Evolutionary conservation across 2,797 vertebrate species (phyloP).

Genomic region (Sebastes steindachneri): DNA sequence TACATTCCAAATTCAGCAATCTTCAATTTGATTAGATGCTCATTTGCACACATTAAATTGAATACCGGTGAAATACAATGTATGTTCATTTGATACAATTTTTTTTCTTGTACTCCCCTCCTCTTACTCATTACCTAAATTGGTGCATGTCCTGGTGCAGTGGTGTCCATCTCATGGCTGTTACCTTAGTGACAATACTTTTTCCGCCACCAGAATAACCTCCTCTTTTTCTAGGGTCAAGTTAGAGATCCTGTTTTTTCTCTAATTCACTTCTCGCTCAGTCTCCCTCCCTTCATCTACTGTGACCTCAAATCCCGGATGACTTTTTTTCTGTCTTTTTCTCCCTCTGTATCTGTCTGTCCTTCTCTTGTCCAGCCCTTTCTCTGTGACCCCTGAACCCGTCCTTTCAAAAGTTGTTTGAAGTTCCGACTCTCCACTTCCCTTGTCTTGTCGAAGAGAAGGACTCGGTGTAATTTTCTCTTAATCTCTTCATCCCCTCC

Average conservation of each 20-base stretch:
- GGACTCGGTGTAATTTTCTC: constrained; percentile 74
- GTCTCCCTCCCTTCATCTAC: constrained; percentile 51
- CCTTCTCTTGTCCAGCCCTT: constrained; percentile 38
- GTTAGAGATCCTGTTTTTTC: constrained; percentile 34
- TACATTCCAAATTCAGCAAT: neutral
- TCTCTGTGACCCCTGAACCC: constrained; percentile 47
- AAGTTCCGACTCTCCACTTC: constrained; percentile 68
- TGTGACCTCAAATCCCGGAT: constrained; percentile 54
- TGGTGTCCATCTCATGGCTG: neutral
- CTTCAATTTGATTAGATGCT: neutral
- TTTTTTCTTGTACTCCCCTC: neutral
- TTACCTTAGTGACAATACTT: constrained; percentile 12
- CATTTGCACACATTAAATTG: neutral
- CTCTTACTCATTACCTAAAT: neutral
- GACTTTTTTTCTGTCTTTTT: constrained; percentile 32
- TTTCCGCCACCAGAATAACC: constrained; percentile 15
- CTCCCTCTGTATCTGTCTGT: constrained; percentile 27
- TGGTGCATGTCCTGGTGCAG: neutral
- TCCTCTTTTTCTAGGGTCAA: constrained; percentile 44
- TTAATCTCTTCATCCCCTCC: constrained; percentile 79
- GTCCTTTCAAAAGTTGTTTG: constrained; percentile 72
- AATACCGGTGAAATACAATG: neutral
- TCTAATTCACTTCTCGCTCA: constrained; percentile 53
- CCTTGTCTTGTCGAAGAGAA: constrained; percentile 67
- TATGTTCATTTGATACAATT: neutral